Percentiles rank a stretch among this genome's conserved stretches.
phyloP scores from a whole-genome alignment of 2,113 vertebrate genomes.

The Naja naja region DNA sequence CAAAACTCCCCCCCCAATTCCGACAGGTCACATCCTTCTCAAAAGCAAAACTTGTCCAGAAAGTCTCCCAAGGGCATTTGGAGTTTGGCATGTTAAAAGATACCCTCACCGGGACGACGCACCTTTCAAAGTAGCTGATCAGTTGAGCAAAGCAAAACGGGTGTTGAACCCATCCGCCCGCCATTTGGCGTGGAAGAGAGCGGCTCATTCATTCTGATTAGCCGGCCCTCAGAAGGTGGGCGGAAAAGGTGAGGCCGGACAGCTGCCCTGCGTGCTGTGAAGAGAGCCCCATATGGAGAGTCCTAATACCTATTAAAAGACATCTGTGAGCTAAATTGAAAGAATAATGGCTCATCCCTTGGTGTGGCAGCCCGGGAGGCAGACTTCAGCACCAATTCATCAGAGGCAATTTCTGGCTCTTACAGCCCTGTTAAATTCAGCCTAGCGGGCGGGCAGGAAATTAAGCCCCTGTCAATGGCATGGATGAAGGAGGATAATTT shows the following conservation, averaged over 20 bases:
- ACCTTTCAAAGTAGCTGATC: neutral
- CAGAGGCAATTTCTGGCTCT: slow-evolving; percentile 23
- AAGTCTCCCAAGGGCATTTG: too few species aligned
- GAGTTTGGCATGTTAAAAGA: neutral
- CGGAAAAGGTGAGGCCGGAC: neutral
- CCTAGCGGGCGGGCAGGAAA: neutral
- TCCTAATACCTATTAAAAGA: neutral
- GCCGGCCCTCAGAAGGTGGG: neutral
- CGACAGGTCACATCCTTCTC: too few species aligned
- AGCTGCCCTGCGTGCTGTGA: neutral
- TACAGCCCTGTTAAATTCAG: slow-evolving; percentile 4
- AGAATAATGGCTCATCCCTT: slow-evolving; percentile 26
- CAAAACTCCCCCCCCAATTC: too few species aligned
- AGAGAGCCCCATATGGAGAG: neutral
- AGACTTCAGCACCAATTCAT: slow-evolving; percentile 19
- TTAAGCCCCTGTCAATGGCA: neutral
- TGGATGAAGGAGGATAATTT: neutral
- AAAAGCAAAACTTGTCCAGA: too few species aligned
- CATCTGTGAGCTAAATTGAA: slow-evolving; percentile 21
- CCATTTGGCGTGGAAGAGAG: neutral
- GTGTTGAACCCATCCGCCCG: neutral
- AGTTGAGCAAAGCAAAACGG: neutral
- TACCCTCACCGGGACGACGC: neutral
- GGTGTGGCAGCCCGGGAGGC: slow-evolving; percentile 3
- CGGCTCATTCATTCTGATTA: slow-evolving; percentile 9